These are phyloP conservation scores for Octodon degus DNA, from an alignment of 2,113 vertebrate genomes.

Conservation along the genomic window DNA sequence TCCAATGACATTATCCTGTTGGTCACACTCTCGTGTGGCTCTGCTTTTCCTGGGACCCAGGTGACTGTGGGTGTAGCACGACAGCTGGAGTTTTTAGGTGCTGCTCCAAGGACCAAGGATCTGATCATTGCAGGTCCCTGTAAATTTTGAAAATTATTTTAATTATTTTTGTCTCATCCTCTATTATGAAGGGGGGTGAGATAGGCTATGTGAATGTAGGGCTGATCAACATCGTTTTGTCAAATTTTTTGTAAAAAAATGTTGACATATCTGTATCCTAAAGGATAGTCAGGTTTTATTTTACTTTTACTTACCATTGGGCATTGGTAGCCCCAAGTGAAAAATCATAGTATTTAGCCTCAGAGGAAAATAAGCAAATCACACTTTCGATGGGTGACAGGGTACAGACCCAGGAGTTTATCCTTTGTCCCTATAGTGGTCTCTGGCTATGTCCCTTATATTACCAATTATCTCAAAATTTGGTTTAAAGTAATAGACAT, in stretches of 20 bases:
- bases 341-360: neutral
- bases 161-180: neutral
- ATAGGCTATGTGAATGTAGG: neutral
- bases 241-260: neutral
- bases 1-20: neutral
- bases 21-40: neutral
- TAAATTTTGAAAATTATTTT: neutral
- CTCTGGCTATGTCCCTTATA: neutral
- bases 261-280: neutral
- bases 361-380: neutral
- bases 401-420: neutral
- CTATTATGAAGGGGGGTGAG: neutral
- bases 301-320: neutral
- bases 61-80: neutral
- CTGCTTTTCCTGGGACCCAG: neutral
- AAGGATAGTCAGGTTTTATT: neutral
- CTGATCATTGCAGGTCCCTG: neutral
- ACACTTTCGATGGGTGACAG: neutral
- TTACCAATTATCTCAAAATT: neutral
- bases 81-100: neutral
- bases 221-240: neutral
- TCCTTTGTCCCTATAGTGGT: neutral
- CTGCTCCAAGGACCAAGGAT: neutral
- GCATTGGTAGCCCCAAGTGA: neutral
- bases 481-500: neutral